Evolutionary conservation across 2,797 vertebrate genomes (phyloP).

Genomic region (Esox lucius): DNA sequence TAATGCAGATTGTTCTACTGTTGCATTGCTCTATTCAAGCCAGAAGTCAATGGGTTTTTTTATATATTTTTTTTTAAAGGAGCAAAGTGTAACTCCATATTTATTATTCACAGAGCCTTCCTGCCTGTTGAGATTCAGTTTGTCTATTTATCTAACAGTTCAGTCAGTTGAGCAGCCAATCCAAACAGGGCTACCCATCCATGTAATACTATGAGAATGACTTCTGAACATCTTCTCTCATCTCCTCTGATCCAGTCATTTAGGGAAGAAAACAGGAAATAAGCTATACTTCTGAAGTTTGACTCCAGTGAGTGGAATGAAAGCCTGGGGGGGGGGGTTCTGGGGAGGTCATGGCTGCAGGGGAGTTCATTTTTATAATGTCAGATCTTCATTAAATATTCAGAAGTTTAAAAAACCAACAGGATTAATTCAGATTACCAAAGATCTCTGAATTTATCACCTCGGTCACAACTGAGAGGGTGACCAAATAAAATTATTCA

Average conservation of each 20-base stretch:
- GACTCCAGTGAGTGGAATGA: too few relatives aligned
- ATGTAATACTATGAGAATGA: background rate
- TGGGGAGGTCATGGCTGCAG: background rate
- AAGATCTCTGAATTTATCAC: too few relatives aligned
- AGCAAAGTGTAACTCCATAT: background rate
- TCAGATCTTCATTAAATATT: slow-evolving; percentile 3
- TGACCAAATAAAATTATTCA: too few relatives aligned
- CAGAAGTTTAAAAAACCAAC: background rate
- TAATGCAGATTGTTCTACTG: background rate
- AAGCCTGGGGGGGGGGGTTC: background rate
- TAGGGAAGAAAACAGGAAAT: background rate
- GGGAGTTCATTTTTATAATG: background rate
- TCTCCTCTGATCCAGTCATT: background rate
- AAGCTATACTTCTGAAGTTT: background rate
- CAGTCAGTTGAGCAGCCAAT: background rate
- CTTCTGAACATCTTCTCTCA: too few relatives aligned
- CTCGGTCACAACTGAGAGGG: too few relatives aligned
- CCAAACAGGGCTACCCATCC: background rate
- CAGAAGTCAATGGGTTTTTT: background rate
- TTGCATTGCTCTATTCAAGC: background rate
- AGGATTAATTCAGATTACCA: too few relatives aligned
- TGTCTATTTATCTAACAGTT: slow-evolving; percentile 8
- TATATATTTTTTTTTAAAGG: too few relatives aligned
- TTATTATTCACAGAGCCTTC: background rate
- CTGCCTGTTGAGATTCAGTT: background rate